Evolutionary conservation across 2,113 vertebrate species (phyloP).

Genomic region (Aramus guarauna): DNA sequence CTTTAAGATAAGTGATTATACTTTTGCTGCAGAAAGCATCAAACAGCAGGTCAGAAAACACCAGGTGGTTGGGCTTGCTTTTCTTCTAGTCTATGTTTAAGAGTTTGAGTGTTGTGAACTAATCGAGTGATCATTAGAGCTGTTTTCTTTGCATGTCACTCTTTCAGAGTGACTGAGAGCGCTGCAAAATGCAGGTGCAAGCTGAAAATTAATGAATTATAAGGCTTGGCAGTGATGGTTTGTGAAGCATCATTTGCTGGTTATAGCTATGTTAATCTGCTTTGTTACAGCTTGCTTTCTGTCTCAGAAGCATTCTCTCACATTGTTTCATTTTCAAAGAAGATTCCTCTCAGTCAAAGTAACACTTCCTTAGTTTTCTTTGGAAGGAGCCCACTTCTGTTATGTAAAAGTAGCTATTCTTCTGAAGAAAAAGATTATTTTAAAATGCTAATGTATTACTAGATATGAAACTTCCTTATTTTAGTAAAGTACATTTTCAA

Average conservation of each 20-base stretch:
- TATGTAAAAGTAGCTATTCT: neutral
- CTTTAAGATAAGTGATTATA: neutral
- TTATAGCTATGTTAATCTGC: slow-evolving; percentile 60
- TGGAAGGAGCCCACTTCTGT: slow-evolving; percentile 10
- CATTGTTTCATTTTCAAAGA: slow-evolving; percentile 21
- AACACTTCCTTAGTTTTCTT: slow-evolving; percentile 20
- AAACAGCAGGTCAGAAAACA: slow-evolving; percentile 59
- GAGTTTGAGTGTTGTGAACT: slow-evolving; percentile 53
- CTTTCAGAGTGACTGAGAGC: slow-evolving; percentile 48
- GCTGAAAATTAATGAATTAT: slow-evolving; percentile 60
- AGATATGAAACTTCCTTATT: neutral
- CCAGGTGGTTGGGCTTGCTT: slow-evolving; percentile 64
- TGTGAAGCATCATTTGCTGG: slow-evolving; percentile 38
- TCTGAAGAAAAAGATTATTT: neutral
- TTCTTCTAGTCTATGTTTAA: slow-evolving; percentile 19
- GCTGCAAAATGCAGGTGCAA: slow-evolving; percentile 64
- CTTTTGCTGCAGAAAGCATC: neutral
- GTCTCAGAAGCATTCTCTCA: slow-evolving; percentile 26
- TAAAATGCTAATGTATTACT: neutral
- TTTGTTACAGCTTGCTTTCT: slow-evolving; percentile 40
- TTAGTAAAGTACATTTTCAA: neutral
- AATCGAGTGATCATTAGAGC: slow-evolving; percentile 59
- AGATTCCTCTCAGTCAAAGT: slow-evolving; percentile 27
- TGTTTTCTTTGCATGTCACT: slow-evolving; percentile 51
- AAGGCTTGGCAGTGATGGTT: slow-evolving; percentile 38